A percentile compares a stretch with the other conserved stretches of the same genome.
Conservation (phyloP, 2,113 vertebrate genomes). For the Serilophus lunatus region DNA sequence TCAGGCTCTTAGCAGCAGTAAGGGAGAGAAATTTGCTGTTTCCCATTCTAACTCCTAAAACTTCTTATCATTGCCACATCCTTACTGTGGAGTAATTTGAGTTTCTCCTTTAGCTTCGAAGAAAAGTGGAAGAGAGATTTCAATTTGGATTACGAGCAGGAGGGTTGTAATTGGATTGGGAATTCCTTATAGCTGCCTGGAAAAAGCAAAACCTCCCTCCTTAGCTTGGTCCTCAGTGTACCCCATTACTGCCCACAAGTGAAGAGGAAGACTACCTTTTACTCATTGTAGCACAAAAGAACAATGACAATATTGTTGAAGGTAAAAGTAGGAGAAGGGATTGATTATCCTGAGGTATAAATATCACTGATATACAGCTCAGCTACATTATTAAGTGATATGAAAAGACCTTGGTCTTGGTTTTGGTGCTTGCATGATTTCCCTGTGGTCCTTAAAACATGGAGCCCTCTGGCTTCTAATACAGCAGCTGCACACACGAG, state of each 20-base stretch:
- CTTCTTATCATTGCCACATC: neutral
- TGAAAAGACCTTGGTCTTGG: neutral
- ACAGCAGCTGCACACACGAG: neutral
- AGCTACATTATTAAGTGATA: neutral
- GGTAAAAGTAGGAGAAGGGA: neutral
- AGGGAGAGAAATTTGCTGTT: neutral
- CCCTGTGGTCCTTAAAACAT: neutral
- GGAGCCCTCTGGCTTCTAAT: neutral
- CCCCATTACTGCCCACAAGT: neutral
- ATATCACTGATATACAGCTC: neutral
- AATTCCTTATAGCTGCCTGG: neutral
- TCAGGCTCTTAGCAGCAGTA: neutral
- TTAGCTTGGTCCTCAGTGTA: neutral
- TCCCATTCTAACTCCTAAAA: neutral
- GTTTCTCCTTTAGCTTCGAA: neutral
- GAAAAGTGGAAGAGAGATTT: neutral
- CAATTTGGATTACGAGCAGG: neutral
- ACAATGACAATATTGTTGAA: neutral
- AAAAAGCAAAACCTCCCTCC: neutral
- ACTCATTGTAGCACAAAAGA: rapidly evolving
- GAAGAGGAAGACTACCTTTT: neutral
- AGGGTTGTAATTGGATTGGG: neutral
- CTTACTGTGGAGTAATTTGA: neutral
- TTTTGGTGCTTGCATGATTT: neutral
- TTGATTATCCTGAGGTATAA: neutral